These are phyloP conservation scores for Baccha elongata DNA, from an alignment of 2,888 invertebrate species.

Conservation along the genomic window DNA sequence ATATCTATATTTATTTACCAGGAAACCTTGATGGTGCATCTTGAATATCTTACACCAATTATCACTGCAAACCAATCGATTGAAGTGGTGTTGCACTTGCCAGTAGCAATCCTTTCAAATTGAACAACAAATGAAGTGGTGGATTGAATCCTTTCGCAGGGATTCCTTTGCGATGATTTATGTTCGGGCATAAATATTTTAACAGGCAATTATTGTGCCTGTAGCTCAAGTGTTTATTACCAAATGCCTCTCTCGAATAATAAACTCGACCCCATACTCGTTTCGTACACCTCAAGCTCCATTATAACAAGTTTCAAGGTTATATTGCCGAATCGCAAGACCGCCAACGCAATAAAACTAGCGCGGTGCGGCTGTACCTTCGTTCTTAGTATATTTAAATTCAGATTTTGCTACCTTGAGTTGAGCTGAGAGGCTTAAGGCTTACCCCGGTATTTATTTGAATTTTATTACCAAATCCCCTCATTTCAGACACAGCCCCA, in stretches of 20 bases:
- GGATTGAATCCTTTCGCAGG: conserved; percentile 18
- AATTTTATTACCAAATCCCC: conserved; percentile 26
- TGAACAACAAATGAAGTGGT: conserved; percentile 13
- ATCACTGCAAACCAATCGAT: conserved; percentile 63
- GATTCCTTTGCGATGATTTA: conserved; percentile 46
- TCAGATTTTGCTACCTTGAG: conserved; percentile 48
- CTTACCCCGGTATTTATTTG: conserved; percentile 40
- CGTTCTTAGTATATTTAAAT: conserved; percentile 60
- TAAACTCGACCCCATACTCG: conserved; percentile 8
- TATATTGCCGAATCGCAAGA: conserved; percentile 1
- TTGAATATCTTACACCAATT: conserved; percentile 18
- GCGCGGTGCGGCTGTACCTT: neutral
- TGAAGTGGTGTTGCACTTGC: neutral
- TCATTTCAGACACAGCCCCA: neutral
- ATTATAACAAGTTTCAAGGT: conserved; percentile 13
- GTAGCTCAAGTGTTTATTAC: conserved; percentile 58
- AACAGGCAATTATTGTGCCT: conserved; percentile 54
- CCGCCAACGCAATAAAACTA: neutral
- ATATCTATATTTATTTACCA: no score
- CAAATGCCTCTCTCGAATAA: conserved; percentile 21
- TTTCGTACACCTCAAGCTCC: neutral
- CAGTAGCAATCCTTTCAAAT: neutral
- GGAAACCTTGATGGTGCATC: neutral
- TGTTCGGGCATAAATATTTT: conserved; percentile 47
- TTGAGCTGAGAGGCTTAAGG: conserved; percentile 38